Percentiles rank a stretch among this genome's conserved stretches.
Evolutionary conservation across 2,888 invertebrate species (phyloP).

Genomic region (Sinentomon sp.): DNA sequence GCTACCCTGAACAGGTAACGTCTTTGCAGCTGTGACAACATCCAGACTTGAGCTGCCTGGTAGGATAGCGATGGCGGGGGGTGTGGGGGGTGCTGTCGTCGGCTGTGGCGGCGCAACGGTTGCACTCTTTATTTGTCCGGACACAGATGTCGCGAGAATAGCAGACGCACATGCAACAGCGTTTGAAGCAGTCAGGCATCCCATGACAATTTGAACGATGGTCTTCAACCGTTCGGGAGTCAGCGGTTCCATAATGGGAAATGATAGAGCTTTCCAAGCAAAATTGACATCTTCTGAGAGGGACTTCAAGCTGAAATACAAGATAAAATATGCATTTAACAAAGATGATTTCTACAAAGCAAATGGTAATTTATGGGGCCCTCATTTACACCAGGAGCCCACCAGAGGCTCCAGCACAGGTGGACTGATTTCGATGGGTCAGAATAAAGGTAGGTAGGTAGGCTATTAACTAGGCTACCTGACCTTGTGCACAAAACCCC

Average conservation of each 20-base stretch:
- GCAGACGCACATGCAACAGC: conserved; percentile 22
- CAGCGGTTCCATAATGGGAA: conserved; percentile 67
- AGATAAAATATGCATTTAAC: conserved; percentile 5
- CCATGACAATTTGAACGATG: conserved; percentile 50
- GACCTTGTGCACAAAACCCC: too few species aligned
- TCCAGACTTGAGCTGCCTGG: too few species aligned
- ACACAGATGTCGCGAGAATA: conserved; percentile 15
- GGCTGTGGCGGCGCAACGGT: conserved; percentile 5
- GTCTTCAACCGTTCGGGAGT: conserved; percentile 55
- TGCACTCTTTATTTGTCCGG: too few species aligned
- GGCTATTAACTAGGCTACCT: too few species aligned
- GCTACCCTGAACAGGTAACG: too few species aligned
- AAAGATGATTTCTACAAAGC: neutral
- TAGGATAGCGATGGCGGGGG: conserved; percentile 1
- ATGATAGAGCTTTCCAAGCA: conserved; percentile 49
- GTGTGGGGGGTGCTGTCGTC: conserved; percentile 12
- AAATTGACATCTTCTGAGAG: conserved; percentile 58
- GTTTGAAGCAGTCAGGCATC: conserved; percentile 37
- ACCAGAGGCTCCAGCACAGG: too few species aligned
- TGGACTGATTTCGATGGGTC: too few species aligned
- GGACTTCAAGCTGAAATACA: conserved; percentile 34
- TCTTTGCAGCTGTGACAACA: too few species aligned
- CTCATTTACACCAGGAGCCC: neutral
- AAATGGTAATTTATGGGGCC: neutral
- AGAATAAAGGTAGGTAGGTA: too few species aligned